Conservation (phyloP, 2,888 invertebrate species). For the Drosophila eohydei region DNA sequence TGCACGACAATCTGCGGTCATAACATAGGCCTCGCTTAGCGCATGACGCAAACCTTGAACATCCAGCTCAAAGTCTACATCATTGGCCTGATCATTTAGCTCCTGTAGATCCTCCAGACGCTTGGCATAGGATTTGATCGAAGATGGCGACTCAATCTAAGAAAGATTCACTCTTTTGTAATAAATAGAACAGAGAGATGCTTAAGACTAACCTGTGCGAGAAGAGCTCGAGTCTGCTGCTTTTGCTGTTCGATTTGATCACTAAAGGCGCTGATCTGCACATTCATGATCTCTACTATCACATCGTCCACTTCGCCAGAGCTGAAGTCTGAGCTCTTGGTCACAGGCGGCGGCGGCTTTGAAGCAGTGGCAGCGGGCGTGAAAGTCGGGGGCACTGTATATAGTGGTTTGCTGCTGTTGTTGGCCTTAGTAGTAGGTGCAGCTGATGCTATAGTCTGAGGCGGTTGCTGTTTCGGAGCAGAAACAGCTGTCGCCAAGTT, state of each 20-base stretch:
- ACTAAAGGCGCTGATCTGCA: slow-evolving; percentile 89
- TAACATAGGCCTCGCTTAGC: slow-evolving; percentile 85
- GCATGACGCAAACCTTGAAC: slow-evolving; percentile 86
- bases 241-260: slow-evolving; percentile 88
- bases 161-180: neutral
- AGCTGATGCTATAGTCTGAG: neutral
- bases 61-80: slow-evolving; percentile 88
- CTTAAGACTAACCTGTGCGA: slow-evolving; percentile 64
- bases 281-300: slow-evolving; percentile 87
- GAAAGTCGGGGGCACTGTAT: slow-evolving; percentile 79
- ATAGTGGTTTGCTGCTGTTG: slow-evolving; percentile 71
- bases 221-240: slow-evolving; percentile 86
- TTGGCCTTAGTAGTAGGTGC: neutral
- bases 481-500: neutral
- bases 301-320: slow-evolving; percentile 79
- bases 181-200: too few relatives aligned
- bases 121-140: slow-evolving; percentile 86
- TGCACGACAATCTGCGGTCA: slow-evolving; percentile 83
- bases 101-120: slow-evolving; percentile 86
- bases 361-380: slow-evolving; percentile 59
- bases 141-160: slow-evolving; percentile 86
- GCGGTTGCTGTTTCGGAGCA: neutral
- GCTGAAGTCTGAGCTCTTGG: slow-evolving; percentile 25
- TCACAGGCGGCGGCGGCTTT: slow-evolving; percentile 3
- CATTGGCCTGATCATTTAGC: slow-evolving; percentile 88